Evolutionary conservation across 2,797 vertebrate genomes (phyloP).

Genomic region (Peromyscus eremicus): DNA sequence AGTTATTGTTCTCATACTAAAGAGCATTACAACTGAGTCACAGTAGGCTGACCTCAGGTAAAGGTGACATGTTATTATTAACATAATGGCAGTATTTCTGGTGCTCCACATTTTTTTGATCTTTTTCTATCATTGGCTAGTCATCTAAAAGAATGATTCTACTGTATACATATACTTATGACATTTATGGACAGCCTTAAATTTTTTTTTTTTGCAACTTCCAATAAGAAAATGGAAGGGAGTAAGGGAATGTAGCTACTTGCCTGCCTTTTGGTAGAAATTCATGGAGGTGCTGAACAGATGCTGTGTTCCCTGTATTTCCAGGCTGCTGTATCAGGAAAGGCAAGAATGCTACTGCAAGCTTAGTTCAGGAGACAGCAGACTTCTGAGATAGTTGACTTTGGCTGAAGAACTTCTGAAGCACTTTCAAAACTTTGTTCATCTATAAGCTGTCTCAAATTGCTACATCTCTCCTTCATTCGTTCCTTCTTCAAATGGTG

Average conservation of each 20-base stretch:
- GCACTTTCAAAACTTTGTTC: background rate
- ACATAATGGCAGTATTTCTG: background rate
- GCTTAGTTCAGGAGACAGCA: background rate
- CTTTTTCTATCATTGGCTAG: background rate
- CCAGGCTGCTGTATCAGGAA: background rate
- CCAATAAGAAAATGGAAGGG: fast-evolving
- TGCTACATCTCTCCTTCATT: background rate
- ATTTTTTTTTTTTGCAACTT: background rate
- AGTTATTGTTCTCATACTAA: background rate
- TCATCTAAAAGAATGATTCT: background rate
- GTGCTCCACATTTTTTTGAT: fast-evolving
- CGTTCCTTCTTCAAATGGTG: background rate
- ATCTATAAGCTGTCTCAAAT: background rate
- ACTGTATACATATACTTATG: background rate
- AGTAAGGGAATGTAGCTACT: fast-evolving
- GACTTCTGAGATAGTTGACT: background rate
- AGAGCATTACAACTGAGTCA: background rate
- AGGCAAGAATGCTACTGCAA: fast-evolving
- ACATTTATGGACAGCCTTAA: background rate
- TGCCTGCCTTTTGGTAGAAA: background rate
- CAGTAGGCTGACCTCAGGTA: fast-evolving
- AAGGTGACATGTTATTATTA: background rate
- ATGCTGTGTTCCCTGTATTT: fast-evolving
- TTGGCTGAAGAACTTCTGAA: background rate
- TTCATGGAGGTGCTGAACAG: fast-evolving